A percentile compares a stretch with the other conserved stretches of the same genome.
Evolutionary conservation across 2,797 vertebrate species (phyloP).

Genomic region (Tenualosa ilisha): DNA sequence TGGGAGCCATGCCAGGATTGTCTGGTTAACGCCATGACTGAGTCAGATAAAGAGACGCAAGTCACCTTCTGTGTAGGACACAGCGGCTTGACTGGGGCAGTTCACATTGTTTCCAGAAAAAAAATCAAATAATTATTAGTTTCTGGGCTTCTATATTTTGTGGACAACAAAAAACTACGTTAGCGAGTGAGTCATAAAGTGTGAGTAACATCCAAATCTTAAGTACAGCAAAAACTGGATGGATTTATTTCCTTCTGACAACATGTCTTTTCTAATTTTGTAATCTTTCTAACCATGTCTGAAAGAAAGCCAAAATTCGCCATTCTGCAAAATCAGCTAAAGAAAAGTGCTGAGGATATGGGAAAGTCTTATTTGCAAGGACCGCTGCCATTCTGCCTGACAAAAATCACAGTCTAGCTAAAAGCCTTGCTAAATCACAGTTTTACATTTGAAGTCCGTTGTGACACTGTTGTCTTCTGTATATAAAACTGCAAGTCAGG

Average conservation of each 20-base stretch:
- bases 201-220: neutral
- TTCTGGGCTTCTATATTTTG: neutral
- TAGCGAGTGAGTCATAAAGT: neutral
- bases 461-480: neutral
- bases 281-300: neutral
- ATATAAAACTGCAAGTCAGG: conserved; percentile 35
- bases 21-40: conserved; percentile 40
- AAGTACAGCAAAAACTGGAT: neutral
- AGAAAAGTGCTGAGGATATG: neutral
- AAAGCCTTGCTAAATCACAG: neutral
- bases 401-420: neutral
- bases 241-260: neutral
- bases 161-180: neutral
- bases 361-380: neutral
- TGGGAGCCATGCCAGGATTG: conserved; percentile 44
- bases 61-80: conserved; percentile 12
- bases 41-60: conserved; percentile 31
- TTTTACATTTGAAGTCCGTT: neutral
- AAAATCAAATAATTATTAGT: neutral
- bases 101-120: neutral
- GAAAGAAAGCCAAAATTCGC: neutral
- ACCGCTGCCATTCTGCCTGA: neutral
- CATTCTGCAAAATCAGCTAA: neutral
- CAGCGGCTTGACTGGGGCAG: neutral
- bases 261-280: neutral